Evolutionary conservation across 2,113 vertebrate genomes (phyloP), one percentile per base, ranked within the genome.

Genomic region (Thinocorus orbignyianus): DNA sequence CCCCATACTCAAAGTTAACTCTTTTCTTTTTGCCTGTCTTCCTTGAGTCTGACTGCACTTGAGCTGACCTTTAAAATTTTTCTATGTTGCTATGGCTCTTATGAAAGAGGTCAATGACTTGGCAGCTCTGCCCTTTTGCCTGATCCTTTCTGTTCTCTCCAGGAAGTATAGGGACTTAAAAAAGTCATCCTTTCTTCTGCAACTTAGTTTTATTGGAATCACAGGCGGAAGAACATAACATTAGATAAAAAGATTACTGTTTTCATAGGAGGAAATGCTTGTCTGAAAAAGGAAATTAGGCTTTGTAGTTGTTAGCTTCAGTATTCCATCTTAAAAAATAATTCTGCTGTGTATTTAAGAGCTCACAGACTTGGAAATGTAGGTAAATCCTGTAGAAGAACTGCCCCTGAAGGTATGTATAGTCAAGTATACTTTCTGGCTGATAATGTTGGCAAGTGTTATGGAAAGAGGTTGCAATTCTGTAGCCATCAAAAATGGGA

Each of bases 1-100:
- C 25, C 17, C 39, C 37, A 60, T 64, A 19, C 25, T 90, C 86
- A 30, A 64, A 49, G 69, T 86, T 83, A 74, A 15, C 31, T 57
- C 64, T 58, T 72, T 77, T 60, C 31, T 81, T 66, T 64, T 86
- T 74, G 17, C 51, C 26, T 51, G 23, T 88, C 35, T 78, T 93
- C 16, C 64, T 86, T 86, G 55, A 90, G 55, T 44, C n/a, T 77
- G 16, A 30, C 54, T 82, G 31, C 71, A 74, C 72, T 49, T 83
- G 57, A 92, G 17, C 51, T 93, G 95, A 95, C 96, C 95, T 96
- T 96, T 95, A 81, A 52, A 42, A 49, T 90, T 85, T 92, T 95
- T 78, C 52, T 86, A 78, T 91, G 33, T 64, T 86, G 33, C 48
- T 68, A 2, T 91, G 39, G 39, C 31, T 79, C 65, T 81, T 93